Percentiles rank a stretch among this genome's conserved stretches.
Conservation (phyloP, 2,113 vertebrate genomes). For the Gorilla gorilla region DNA sequence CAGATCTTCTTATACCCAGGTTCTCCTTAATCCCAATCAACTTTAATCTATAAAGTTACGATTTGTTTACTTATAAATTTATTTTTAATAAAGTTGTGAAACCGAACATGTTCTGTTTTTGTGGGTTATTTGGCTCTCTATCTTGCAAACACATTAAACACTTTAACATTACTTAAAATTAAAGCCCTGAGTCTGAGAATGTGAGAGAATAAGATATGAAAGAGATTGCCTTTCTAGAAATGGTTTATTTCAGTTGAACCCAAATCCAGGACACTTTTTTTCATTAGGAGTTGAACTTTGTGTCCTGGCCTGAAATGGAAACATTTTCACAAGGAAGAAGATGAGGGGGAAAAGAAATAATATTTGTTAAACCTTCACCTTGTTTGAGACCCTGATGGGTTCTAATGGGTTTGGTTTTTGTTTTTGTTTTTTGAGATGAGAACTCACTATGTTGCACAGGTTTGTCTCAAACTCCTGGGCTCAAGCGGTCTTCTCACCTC, state of each 20-base stretch:
- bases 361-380: neutral
- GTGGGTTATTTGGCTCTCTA: constrained; percentile 64
- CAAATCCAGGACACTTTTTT: neutral
- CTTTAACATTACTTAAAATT: neutral
- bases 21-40: neutral
- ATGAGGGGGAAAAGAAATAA: neutral
- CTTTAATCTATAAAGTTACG: neutral
- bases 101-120: constrained; percentile 60
- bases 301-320: neutral
- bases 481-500: too few relatives aligned
- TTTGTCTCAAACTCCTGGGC: too few relatives aligned
- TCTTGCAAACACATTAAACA: constrained; percentile 44
- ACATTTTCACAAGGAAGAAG: constrained; percentile 14
- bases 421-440: too few relatives aligned
- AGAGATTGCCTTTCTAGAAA: neutral
- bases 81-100: constrained; percentile 68
- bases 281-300: neutral
- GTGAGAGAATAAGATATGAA: neutral
- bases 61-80: constrained; percentile 22
- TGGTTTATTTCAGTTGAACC: neutral
- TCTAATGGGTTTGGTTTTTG: neutral
- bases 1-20: neutral
- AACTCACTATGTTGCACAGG: too few relatives aligned
- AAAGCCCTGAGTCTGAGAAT: neutral
- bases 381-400: neutral